A percentile compares a stretch with the other conserved stretches of the same genome.
These are phyloP conservation scores for Notocelia uddmanniana DNA, from an alignment of 2,888 invertebrate genomes.

Conservation along the genomic window DNA sequence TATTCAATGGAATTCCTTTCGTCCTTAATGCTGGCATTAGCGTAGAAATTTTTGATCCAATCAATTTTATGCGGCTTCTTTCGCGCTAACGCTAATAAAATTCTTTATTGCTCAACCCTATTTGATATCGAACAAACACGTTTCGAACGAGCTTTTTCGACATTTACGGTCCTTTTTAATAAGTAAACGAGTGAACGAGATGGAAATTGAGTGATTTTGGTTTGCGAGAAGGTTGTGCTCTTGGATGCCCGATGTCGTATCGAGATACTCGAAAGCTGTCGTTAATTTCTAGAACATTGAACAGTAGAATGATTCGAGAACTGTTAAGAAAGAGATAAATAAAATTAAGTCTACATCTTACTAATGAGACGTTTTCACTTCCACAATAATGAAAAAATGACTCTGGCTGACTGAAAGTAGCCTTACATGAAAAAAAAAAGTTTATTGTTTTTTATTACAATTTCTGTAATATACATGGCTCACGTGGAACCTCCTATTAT, in stretches of 20 bases:
- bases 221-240: neutral
- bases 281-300: conserved; percentile 45
- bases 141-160: neutral
- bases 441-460: no score
- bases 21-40: conserved; percentile 43
- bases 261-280: conserved; percentile 40
- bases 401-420: no score
- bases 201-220: neutral
- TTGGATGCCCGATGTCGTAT: conserved; percentile 11
- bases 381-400: neutral
- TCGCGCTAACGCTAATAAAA: conserved; percentile 46
- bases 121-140: conserved; percentile 20
- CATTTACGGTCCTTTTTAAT: conserved; percentile 2
- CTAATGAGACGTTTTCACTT: conserved; percentile 16
- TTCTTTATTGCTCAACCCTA: conserved; percentile 42
- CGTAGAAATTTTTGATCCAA: conserved; percentile 47
- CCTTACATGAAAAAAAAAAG: no score
- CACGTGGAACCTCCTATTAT: no score
- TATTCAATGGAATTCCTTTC: conserved; percentile 41
- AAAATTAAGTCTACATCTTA: conserved; percentile 20
- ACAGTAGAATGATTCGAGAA: conserved; percentile 22
- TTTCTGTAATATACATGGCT: no score
- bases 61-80: conserved; percentile 46
- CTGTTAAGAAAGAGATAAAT: conserved; percentile 24
- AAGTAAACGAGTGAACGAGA: conserved; percentile 2